Base-by-base conservation (phyloP, 1,140 invertebrate genomes). In the Rhopalosiphum padi region DNA sequence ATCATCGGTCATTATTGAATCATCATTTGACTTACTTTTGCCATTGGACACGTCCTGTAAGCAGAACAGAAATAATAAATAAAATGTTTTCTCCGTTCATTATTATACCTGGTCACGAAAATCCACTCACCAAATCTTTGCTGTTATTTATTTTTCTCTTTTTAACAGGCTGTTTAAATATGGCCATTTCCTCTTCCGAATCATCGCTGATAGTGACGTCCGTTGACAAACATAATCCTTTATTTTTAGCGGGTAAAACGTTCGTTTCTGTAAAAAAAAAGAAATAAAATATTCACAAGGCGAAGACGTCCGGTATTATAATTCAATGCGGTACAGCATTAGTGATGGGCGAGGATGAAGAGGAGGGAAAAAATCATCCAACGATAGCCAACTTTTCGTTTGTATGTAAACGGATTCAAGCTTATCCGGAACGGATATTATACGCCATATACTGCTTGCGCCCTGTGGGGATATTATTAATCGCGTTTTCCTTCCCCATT, bases 401-500 rank as follows among this genome's bases (percentile, higher is more conserved):
- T 90, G 55, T 43, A 35, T 55, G 68, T 83, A 91, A 91, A 92
- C 90, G n/a, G 60, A 83, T 82, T 83, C 90, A 25, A 51, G 77
- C 43, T 92, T 92, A 92, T 91, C 90, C 43, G 37, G 90, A 82
- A 51, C 90, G 77, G 90, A 91, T 82, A 91, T 91, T 91, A 83
- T 91, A 83, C 90, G 23, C 30, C 21, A 35, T 37, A 91, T 55
- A 55, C 51, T 23, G 25, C 37, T n/a, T 35, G 87, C 48, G 30
- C 30, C 48, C 55, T 60, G 91, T 37, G 82, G 82, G 82, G 82
- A 85, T 86, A 55, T 93, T 93, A 93, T 93, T 93, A 93, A 93
- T 86, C 91, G 91, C 91, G 91, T 93, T 93, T 93, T 85, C 91
- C 82, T 93, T 41, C 77, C 91, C 91, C 48, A 55, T 55, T 86